Evolutionary conservation across 2,113 vertebrate genomes (phyloP), one percentile per base, ranked within the genome.

Genomic region (Elephantulus edwardii): DNA sequence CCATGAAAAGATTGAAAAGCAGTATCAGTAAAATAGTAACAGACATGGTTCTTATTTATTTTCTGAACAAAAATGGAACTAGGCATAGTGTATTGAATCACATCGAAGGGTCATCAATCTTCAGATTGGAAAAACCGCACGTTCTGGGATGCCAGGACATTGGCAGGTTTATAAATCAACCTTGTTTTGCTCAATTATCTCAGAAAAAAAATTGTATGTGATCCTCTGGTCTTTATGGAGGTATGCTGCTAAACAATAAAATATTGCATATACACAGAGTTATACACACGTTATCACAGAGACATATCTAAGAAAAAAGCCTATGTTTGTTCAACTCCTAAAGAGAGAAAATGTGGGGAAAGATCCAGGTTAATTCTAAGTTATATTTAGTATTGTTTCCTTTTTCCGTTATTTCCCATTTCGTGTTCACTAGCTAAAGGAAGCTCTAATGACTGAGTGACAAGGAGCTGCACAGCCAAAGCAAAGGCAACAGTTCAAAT

Each of bases 91-190:
- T 38, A 38, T 46, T 92, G 60, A 91, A 91, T 93, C 72, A 93
- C 68, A 83, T 82, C 33, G 1, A 91, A 93, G 86, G 24, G 26
- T 72, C 79, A 95, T 94, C 82, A 86, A 83, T 93, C 93, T 93
- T 26, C 46, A 48, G 28, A 91, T 70, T 94, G 75, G 86, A 89
- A 89, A 94, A 93, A 60, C 35, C 90, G 85, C 19, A 14, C 66
- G 86, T 84, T 85, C 35, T 38, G 30, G 40, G 66, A 54, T 88
- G 50, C 71, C 50, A 64, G 30, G 62, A 78, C 90, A 93, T 92
- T 95, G 90, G 76, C 72, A 95, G 68, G 7, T 78, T 86, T 91
- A 93, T 91, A 91, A 93, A 96, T 94, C 90, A 93, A 56, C 8
- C 44, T 93, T 64, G 11, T 86, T 94, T 80, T 91, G 44, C 9